Base-by-base conservation (phyloP, 2,797 vertebrate species). In the Macrochelys suwanniensis region DNA sequence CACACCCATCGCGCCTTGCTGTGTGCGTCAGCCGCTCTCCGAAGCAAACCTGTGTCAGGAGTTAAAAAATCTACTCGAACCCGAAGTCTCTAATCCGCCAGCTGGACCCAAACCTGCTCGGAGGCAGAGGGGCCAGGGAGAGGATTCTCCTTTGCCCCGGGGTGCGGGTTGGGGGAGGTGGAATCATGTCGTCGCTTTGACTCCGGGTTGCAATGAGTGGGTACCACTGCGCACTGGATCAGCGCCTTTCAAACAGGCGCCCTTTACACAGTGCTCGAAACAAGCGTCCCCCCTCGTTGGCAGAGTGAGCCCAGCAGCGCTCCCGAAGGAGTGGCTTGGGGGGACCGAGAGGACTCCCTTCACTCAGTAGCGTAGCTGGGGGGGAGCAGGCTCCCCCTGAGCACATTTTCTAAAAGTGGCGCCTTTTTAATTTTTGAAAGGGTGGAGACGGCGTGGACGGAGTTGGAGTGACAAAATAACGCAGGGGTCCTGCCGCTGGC, bases 131-230 rank as follows among this genome's bases (percentile, higher is more conserved):
- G 59, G 31, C 15, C 31, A 4, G 31, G 33, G 61, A 10, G 61
- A 68, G 8, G 33, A n/a, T n/a, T 68, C 61, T 33, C 16, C 13
- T n/a, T 19, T 68, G 7, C 33, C 13, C 47, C 47, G 9, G 49
- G 11, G 49, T 6, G 4, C 4, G 16, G 17, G 17, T 4, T 1
- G 16, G 4, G 33, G 9, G n/a, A 9, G 15, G 19, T 9, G 9
- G 17, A 68, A 21, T 37, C 13, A 8, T 42, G 17, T 37, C 65
- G 5, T 37, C 9, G n/a, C 19, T 37, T 37, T 37, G 37, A 21
- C 65, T 37, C 17, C 65, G n/a, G n/a, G 19, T 42, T 71, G n/a
- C 37, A 31, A 50, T 31, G 31, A 50, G 31, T 15, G 76, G 31
- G 26, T 17, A 50, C 45, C 45, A 10, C 5, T 1, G 26, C 12